phyloP scores from a whole-genome alignment of 2,113 vertebrate genomes.

The Gasterosteus aculeatus region DNA sequence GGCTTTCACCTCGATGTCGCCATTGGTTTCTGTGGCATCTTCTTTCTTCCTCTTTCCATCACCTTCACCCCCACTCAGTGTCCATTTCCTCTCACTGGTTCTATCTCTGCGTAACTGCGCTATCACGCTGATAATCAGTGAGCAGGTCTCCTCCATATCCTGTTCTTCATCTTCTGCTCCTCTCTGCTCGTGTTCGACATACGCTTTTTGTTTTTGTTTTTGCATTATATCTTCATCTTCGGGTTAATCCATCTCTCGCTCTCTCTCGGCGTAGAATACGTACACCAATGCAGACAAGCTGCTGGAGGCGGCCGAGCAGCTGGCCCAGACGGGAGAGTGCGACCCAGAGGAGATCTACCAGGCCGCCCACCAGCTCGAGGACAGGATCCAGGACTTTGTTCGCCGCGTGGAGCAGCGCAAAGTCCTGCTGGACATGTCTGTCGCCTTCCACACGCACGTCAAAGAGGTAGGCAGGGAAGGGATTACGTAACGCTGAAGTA shows the following conservation, averaged over 20 bases:
- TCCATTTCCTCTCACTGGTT: slow-evolving; percentile 18
- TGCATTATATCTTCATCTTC: not conserved
- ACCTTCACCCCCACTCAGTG: not conserved
- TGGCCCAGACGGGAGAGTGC: slow-evolving; percentile 98
- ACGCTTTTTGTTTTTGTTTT: not conserved
- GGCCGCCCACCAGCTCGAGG: slow-evolving; percentile 97
- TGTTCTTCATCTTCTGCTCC: slow-evolving; percentile 19
- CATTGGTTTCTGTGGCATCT: slow-evolving; percentile 13
- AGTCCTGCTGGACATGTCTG: slow-evolving; percentile 98
- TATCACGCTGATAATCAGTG: slow-evolving; percentile 27
- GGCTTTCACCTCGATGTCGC: not conserved
- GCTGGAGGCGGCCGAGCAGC: slow-evolving; percentile 96
- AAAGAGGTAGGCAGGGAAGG: slow-evolving; percentile 88
- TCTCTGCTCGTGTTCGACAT: not conserved
- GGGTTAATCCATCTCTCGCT: slow-evolving; percentile 19
- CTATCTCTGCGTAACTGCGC: slow-evolving; percentile 13
- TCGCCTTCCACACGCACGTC: slow-evolving; percentile 97
- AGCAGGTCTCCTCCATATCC: slow-evolving; percentile 4
- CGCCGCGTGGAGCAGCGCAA: slow-evolving; percentile 97
- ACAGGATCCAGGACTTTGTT: slow-evolving; percentile 98
- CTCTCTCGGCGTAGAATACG: slow-evolving; percentile 85
- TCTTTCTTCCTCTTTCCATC: slow-evolving; percentile 16
- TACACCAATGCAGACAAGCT: slow-evolving; percentile 98
- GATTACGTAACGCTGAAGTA: slow-evolving; percentile 57
- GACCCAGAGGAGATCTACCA: slow-evolving; percentile 99